Percentiles rank a stretch among this genome's conserved stretches.
Conservation (phyloP, 2,888 invertebrate species). For the Drosophila ustulata region DNA sequence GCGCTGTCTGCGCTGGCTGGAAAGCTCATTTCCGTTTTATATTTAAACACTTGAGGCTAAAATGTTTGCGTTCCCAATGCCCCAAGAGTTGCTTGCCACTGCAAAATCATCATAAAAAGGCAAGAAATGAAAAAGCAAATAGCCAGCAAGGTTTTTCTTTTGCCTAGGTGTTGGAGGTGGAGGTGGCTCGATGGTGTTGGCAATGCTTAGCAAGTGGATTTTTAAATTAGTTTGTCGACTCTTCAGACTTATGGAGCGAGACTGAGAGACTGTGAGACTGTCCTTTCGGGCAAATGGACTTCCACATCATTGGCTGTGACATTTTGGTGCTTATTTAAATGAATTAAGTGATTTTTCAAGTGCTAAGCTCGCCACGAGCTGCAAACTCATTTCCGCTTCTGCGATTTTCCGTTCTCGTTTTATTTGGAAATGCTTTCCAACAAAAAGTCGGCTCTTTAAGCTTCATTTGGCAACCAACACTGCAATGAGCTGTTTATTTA, state of each 20-base stretch:
- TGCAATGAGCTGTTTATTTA: conserved; percentile 68
- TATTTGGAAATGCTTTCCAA: conserved; percentile 9
- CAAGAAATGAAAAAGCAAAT: conserved; percentile 76
- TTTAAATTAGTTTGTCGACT: conserved; percentile 77
- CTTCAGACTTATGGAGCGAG: conserved; percentile 27
- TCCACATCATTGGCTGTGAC: conserved; percentile 61
- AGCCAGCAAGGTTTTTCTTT: conserved; percentile 21
- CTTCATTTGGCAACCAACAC: conserved; percentile 57
- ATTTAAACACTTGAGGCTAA: conserved; percentile 80
- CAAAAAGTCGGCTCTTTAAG: conserved; percentile 43
- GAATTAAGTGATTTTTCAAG: conserved; percentile 83
- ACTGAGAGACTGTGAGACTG: conserved; percentile 9
- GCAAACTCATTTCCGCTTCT: conserved; percentile 75
- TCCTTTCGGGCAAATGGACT: conserved; percentile 63
- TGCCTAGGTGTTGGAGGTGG: conserved; percentile 9
- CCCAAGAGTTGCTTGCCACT: conserved; percentile 25
- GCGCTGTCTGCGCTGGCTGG: conserved; percentile 20
- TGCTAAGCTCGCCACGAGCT: conserved; percentile 76
- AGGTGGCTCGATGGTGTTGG: conserved; percentile 32
- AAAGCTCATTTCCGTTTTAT: conserved; percentile 80
- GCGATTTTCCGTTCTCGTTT: conserved; percentile 18
- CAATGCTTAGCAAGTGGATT: conserved; percentile 78
- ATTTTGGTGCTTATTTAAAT: conserved; percentile 79
- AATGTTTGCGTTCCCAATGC: conserved; percentile 75
- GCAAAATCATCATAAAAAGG: conserved; percentile 46